Evolutionary conservation across 2,888 invertebrate species (phyloP), one percentile per base, ranked within the genome.

Genomic region (Acleris cristana): DNA sequence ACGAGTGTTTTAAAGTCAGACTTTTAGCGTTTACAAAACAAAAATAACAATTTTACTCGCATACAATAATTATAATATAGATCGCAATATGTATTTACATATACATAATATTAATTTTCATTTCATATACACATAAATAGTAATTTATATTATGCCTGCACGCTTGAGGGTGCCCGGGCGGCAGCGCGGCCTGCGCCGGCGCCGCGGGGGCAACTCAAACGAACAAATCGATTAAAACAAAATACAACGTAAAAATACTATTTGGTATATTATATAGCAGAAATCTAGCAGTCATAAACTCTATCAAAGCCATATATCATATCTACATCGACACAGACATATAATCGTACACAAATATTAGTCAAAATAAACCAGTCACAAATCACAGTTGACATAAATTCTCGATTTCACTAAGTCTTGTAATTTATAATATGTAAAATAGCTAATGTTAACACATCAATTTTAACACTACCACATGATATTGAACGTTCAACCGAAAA

Each of bases 311-410:
- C 78, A 82, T 87, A 78, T 80, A 81, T 78, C 75, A 83, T 80
- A 88, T 85, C 86, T 87, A 89, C 87, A 89, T 83, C 81, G 87
- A 88, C 89, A 87, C 85, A 85, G 80, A 85, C 86, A 85, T 86
- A 82, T 84, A 83, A 84, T 83, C 84, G 80, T 89, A 90, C 86
- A 89, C 88, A 89, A 87, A 84, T 88, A 90, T 87, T 89, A 88
- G 84, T 89, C 81, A 90, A 92, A 91, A 88, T 87, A 91, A 92
- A 87, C 88, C 89, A 90, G 89, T 90, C 91, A 91, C 92, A 90
- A 92, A 92, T 92, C 92, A 92, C 92, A 92, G 92, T 88, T 87
- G 85, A 92, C 89, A 88, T 91, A 92, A 92, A 92, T 92, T 92
- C 91, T 87, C 90, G 85, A 90, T 90, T 90, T 89, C 85, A 86